A percentile compares a stretch with the other conserved stretches of the same genome.
Evolutionary conservation across 2,113 vertebrate species (phyloP).

Genomic region (Anseranas semipalmata): DNA sequence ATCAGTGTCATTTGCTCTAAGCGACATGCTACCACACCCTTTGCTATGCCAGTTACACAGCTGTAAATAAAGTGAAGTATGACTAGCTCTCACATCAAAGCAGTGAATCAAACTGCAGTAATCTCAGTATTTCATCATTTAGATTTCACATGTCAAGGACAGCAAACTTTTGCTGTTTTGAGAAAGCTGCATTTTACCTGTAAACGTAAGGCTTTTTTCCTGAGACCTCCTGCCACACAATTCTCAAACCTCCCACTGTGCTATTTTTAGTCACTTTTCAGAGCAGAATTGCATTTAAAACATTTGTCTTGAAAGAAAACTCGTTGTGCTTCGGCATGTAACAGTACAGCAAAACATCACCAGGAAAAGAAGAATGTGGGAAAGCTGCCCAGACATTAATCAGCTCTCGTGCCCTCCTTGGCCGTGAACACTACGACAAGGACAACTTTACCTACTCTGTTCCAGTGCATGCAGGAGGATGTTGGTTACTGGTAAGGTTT

Average conservation of each 20-base stretch:
- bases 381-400: background rate
- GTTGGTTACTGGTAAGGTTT: background rate
- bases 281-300: background rate
- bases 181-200: slow-evolving; percentile 17
- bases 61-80: background rate
- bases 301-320: slow-evolving; percentile 4
- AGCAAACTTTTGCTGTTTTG: background rate
- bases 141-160: background rate
- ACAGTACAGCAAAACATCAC: background rate
- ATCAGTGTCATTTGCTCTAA: accelerated
- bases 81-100: background rate
- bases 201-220: slow-evolving; percentile 48
- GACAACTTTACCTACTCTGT: accelerated
- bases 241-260: background rate
- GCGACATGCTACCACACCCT: accelerated
- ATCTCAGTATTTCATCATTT: background rate
- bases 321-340: background rate
- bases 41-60: background rate
- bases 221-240: background rate
- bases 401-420: background rate
- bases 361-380: background rate
- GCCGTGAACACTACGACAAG: background rate
- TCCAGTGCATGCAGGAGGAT: background rate
- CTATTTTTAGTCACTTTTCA: slow-evolving; percentile 39
- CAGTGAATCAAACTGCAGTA: background rate